phyloP scores from a whole-genome alignment of 2,113 vertebrate genomes.

The Menura novaehollandiae region DNA sequence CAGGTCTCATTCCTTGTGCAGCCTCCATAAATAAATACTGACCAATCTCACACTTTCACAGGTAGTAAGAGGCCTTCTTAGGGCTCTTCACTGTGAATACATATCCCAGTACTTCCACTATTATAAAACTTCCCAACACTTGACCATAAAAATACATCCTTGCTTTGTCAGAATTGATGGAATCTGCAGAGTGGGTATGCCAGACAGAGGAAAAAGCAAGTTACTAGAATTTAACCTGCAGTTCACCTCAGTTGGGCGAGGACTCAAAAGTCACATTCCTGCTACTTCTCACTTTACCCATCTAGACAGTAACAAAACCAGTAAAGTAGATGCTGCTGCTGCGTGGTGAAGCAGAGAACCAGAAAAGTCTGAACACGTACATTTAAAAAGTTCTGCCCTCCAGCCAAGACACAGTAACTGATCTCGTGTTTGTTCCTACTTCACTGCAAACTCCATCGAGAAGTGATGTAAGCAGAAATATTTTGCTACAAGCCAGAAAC shows the following conservation, averaged over 20 bases:
- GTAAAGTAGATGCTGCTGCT: not conserved
- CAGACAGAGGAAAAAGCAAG: not conserved
- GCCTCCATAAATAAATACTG: not conserved
- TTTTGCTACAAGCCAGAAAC: constrained; percentile 13
- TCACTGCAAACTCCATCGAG: not conserved
- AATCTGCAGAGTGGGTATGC: not conserved
- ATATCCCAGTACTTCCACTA: not conserved
- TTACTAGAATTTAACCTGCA: not conserved
- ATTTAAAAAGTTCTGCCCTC: not conserved
- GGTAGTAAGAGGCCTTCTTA: not conserved
- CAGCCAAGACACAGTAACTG: not conserved
- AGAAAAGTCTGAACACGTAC: not conserved
- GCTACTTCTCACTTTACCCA: not conserved
- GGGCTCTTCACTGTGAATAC: not conserved
- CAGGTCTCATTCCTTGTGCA: not conserved
- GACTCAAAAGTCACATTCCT: not conserved
- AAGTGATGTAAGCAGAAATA: not conserved
- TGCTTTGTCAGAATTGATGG: not conserved
- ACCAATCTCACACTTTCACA: not conserved
- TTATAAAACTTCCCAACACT: not conserved
- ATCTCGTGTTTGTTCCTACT: not conserved
- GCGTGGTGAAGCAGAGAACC: not conserved
- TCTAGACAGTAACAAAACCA: not conserved
- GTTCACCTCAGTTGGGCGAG: not conserved
- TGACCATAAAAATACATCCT: not conserved